Base-by-base conservation (phyloP, 2,888 invertebrate species). In the Adineta ricciae region DNA sequence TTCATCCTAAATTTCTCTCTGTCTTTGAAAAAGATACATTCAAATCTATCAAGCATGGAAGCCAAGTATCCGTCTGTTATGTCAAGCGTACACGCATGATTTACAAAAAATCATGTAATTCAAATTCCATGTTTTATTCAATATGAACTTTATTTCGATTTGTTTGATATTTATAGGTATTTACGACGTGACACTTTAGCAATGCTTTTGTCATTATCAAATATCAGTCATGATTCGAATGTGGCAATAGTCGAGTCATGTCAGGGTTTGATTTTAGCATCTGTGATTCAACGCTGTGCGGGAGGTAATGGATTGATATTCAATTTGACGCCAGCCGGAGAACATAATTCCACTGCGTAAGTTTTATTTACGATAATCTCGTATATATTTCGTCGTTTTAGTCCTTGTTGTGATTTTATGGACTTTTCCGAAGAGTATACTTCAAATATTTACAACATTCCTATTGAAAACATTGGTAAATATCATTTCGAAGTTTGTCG, bases 151-250 rank as follows among this genome's bases (percentile, higher is more conserved):
- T n/a, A n/a, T n/a, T n/a, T n/a, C n/a, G n/a, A n/a, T n/a, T n/a
- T n/a, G n/a, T n/a, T 84, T 78, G 32, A 86, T 86, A n/a, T 85
- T 73, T 87, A 52, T 88, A 92, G 92, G 89, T 93, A 94, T 86
- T 91, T 97, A 83, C 92, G 98, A 54, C 92, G 94, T 87, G 98
- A 99, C 88, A 94, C 95, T 2, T 90, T 99, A 50, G 94, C 96
- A 0, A 96, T 97, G 90, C 93, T 98, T 41, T 91, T 97, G 83
- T 93, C 94, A 0, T 93, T 94, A 88, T 93, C 94, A 0, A 96
- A 96, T 88, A 92, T 97, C 16, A 94, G 94, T 88, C 93, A 94
- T 0, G 93, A 90, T 52, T 88, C 88, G 83, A 89, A 89, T 86
- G 88, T 91, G 46, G 91, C 96, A 85, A 90, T 97, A 1, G 96